phyloP scores from a whole-genome alignment of 2,797 vertebrate species.

The Presbytis comata region DNA sequence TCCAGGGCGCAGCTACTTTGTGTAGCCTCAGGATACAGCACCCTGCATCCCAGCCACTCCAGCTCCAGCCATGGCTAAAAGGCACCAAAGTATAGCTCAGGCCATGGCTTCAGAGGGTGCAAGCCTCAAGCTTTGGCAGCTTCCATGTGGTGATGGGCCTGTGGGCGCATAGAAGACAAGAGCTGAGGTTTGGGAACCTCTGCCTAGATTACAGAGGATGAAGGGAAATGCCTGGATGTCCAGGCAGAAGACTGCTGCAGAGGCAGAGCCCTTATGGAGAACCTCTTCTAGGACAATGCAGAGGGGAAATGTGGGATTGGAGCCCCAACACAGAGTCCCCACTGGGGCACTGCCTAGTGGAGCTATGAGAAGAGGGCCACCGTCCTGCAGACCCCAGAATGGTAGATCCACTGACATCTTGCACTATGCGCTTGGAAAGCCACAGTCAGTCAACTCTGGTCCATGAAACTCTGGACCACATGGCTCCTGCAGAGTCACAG shows the following conservation, averaged over 20 bases:
- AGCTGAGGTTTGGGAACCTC: neutral
- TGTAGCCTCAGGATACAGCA: neutral
- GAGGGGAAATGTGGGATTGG: neutral
- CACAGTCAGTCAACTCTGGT: neutral
- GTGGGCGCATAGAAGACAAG: neutral
- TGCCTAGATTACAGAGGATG: neutral
- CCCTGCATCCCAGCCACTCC: neutral
- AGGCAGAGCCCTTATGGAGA: neutral
- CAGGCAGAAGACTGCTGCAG: neutral
- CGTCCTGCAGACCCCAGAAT: neutral
- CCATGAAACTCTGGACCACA: neutral
- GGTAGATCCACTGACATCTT: neutral
- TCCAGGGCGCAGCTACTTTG: neutral
- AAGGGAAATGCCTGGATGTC: neutral
- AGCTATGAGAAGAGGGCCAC: neutral
- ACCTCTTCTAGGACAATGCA: neutral
- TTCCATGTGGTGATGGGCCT: neutral
- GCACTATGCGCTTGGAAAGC: neutral
- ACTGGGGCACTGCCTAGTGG: neutral
- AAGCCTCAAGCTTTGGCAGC: neutral
- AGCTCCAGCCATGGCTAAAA: neutral
- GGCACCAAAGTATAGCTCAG: neutral
- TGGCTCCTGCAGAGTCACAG: neutral
- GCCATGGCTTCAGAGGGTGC: neutral
- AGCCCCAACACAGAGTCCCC: neutral